phyloP scores from a whole-genome alignment of 2,797 vertebrate genomes.

The Merluccius polli region DNA sequence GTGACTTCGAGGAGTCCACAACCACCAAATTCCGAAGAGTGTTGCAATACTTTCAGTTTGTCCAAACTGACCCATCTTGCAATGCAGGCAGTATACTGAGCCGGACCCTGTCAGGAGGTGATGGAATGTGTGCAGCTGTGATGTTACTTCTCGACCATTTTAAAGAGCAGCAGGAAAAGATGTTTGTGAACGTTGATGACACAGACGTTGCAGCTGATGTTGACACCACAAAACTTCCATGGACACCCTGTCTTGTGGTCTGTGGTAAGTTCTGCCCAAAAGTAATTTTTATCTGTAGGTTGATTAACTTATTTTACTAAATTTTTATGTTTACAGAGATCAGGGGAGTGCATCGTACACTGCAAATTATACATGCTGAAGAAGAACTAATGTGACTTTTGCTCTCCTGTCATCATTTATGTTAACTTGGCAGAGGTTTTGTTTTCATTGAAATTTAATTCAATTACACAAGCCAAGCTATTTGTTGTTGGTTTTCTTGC shows the following conservation, averaged over 20 bases:
- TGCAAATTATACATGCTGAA: not conserved
- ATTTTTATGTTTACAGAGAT: conserved; percentile 14
- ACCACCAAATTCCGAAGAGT: conserved; percentile 30
- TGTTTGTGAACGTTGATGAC: conserved; percentile 24
- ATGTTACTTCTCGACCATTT: conserved; percentile 31
- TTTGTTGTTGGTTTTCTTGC: conserved; percentile 17
- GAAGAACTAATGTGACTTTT: conserved; percentile 1
- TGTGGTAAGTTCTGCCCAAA: conserved; percentile 32
- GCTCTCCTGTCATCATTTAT: conserved; percentile 12
- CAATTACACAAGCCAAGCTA: conserved; percentile 8
- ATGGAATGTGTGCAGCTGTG: conserved; percentile 24
- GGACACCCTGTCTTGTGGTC: conserved; percentile 33
- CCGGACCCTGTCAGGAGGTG: conserved; percentile 17
- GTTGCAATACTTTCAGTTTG: conserved; percentile 31
- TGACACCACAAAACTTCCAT: conserved; percentile 24
- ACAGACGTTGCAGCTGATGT: conserved; percentile 20
- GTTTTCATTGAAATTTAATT: too few species aligned
- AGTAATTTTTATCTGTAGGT: conserved; percentile 2
- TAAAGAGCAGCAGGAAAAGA: conserved; percentile 31
- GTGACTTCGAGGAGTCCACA: conserved; percentile 29
- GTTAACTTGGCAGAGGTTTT: too few species aligned
- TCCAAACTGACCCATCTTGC: conserved; percentile 24
- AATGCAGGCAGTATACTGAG: conserved; percentile 22
- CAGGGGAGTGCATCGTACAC: not conserved
- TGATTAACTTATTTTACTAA: conserved; percentile 5